Percentiles rank a stretch among this genome's conserved stretches.
Conservation (phyloP, 2,888 invertebrate genomes). For the Sinopyrophorus schimmeli region DNA sequence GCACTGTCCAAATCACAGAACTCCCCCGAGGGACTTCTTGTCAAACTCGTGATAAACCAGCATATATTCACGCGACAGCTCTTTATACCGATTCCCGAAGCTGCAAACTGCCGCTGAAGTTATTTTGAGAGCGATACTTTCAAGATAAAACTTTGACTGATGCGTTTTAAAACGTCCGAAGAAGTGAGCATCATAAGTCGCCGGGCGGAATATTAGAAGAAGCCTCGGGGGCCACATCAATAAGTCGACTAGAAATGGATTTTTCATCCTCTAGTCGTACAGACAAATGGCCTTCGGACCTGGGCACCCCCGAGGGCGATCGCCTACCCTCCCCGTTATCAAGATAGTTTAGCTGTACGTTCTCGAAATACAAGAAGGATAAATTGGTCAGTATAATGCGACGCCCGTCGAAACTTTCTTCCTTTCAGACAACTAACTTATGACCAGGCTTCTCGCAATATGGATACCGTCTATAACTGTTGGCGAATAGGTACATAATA, state of each 20-base stretch:
- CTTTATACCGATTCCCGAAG: conserved; percentile 28
- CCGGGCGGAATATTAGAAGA: conserved; percentile 49
- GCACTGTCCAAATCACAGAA: conserved; percentile 53
- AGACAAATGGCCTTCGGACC: conserved; percentile 55
- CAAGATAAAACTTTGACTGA: conserved; percentile 45
- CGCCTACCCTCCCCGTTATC: conserved; percentile 32
- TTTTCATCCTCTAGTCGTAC: conserved; percentile 53
- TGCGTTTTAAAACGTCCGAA: conserved; percentile 52
- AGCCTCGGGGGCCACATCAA: conserved; percentile 55
- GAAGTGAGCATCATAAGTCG: conserved; percentile 50
- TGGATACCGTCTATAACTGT: conserved; percentile 35
- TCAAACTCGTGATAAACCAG: conserved; percentile 49
- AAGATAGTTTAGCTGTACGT: conserved; percentile 31
- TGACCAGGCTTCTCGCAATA: conserved; percentile 34
- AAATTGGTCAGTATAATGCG: conserved; percentile 20
- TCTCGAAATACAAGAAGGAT: conserved; percentile 19
- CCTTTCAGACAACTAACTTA: conserved; percentile 32
- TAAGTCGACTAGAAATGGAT: conserved; percentile 59
- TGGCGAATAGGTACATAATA: conserved; percentile 32
- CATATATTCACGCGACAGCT: conserved; percentile 44
- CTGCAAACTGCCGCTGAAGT: conserved; percentile 23
- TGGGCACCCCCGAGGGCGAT: conserved; percentile 48
- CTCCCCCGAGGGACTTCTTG: conserved; percentile 47
- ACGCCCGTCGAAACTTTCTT: conserved; percentile 25
- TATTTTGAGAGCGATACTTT: conserved; percentile 23